A percentile compares a stretch with the other conserved stretches of the same genome.
Evolutionary conservation across 1,140 invertebrate species (phyloP).

Genomic region (Drosophila pachea): DNA sequence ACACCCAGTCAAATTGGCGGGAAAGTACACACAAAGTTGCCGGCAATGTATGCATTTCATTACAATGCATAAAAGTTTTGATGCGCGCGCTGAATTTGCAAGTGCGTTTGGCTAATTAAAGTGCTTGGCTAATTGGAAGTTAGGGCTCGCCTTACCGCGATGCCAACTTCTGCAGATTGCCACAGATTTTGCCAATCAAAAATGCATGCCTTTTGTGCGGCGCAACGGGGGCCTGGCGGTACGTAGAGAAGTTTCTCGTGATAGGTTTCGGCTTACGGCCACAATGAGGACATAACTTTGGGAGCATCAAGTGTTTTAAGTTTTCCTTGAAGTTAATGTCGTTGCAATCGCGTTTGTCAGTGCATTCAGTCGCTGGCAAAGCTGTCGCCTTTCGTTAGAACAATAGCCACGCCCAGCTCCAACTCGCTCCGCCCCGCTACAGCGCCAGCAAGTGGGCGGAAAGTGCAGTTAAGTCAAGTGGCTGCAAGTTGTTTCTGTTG

Average conservation of each 20-base stretch:
- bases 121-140: conserved; percentile 38
- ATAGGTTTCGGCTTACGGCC: conserved; percentile 34
- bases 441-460: conserved; percentile 5
- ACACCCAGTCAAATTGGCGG: conserved; percentile 9
- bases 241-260: conserved; percentile 18
- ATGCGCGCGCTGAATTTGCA: conserved; percentile 42
- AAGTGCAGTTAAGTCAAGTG: conserved; percentile 72
- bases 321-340: conserved; percentile 39
- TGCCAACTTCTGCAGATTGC: conserved; percentile 16
- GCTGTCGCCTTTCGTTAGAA: conserved; percentile 49
- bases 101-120: conserved; percentile 60
- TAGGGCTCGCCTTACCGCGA: neutral
- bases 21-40: conserved; percentile 45
- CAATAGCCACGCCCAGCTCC: conserved; percentile 7
- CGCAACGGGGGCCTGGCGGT: too few species aligned
- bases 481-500: conserved; percentile 62
- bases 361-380: conserved; percentile 9
- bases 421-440: neutral
- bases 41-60: conserved; percentile 53
- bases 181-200: conserved; percentile 60
- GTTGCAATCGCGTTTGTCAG: conserved; percentile 46
- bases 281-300: conserved; percentile 9
- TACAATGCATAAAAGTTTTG: conserved; percentile 59
- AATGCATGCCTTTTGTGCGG: conserved; percentile 30
- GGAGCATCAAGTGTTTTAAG: conserved; percentile 12